These are phyloP conservation scores for Baccha elongata DNA, from an alignment of 2,888 invertebrate species.

Conservation along the genomic window DNA sequence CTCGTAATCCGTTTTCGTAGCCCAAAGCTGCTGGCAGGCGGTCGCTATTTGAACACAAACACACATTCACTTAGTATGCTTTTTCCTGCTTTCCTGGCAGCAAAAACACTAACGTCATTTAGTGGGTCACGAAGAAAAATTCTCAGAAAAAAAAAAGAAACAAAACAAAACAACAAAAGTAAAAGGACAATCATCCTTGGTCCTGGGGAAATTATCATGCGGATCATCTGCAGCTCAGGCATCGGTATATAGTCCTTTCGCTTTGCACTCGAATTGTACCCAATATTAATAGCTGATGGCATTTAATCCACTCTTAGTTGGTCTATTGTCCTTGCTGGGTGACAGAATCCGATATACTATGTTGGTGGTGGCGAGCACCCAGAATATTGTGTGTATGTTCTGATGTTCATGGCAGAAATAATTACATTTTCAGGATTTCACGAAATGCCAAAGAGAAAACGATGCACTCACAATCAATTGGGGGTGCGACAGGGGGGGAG, in stretches of 20 bases:
- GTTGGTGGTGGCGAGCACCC: neutral
- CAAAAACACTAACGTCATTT: constrained; percentile 17
- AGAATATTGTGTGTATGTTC: neutral
- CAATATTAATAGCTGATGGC: constrained; percentile 62
- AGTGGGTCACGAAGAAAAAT: constrained; percentile 37
- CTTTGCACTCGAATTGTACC: constrained; percentile 24
- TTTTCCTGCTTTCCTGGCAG: neutral
- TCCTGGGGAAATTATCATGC: constrained; percentile 59
- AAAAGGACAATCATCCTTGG: constrained; percentile 28
- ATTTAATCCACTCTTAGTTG: constrained; percentile 60
- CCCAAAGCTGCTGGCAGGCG: constrained; percentile 42
- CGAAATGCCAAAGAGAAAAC: constrained; percentile 17
- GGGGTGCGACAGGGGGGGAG: neutral
- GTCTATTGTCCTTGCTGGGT: constrained; percentile 47
- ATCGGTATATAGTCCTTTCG: constrained; percentile 14
- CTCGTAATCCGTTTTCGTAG: constrained; percentile 69
- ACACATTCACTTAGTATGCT: constrained; percentile 20
- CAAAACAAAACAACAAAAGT: constrained; percentile 14
- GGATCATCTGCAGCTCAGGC: constrained; percentile 60
- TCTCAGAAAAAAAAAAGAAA: constrained; percentile 2
- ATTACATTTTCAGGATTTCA: constrained; percentile 52
- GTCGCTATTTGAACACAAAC: constrained; percentile 20
- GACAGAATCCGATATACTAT: constrained; percentile 26
- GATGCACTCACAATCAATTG: constrained; percentile 21
- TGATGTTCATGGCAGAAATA: constrained; percentile 44